Conservation (phyloP, 2,113 vertebrate genomes). For the Heterochromis multidens region DNA sequence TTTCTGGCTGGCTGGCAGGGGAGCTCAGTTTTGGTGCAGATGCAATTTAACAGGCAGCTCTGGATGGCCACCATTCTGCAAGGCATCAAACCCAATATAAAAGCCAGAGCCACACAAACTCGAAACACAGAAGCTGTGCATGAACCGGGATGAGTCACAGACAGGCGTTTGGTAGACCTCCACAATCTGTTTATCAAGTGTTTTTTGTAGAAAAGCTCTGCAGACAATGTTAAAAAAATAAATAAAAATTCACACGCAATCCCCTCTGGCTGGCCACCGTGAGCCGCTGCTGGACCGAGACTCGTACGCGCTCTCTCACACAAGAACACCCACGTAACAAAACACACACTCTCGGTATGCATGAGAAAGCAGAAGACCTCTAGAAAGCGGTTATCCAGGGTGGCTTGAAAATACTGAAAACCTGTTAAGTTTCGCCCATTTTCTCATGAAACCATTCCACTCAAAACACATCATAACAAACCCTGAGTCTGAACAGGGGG, state of each 20-base stretch:
- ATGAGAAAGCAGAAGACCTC: conserved; percentile 29
- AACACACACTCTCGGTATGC: conserved; percentile 19
- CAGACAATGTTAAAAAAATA: conserved; percentile 61
- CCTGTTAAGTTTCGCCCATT: conserved; percentile 12
- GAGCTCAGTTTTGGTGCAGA: conserved; percentile 63
- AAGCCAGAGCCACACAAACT: conserved; percentile 4
- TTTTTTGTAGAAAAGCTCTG: conserved; percentile 65
- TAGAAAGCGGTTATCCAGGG: background rate
- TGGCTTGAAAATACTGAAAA: conserved; percentile 7
- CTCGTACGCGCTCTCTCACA: conserved; percentile 1
- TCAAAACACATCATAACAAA: conserved; percentile 27
- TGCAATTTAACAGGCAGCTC: conserved; percentile 65
- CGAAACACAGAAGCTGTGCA: conserved; percentile 4
- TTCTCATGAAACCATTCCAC: conserved; percentile 13
- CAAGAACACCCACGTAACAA: conserved; percentile 46
- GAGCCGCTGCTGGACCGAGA: conserved; percentile 18
- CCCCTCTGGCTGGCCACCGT: conserved; percentile 46
- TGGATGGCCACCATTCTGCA: conserved; percentile 58
- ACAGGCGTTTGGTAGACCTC: conserved; percentile 9
- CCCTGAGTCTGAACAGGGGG: background rate
- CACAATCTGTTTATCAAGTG: conserved; percentile 72
- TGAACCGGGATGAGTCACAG: conserved; percentile 33
- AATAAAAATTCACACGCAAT: conserved; percentile 63
- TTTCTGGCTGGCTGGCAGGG: conserved; percentile 60
- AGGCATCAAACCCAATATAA: conserved; percentile 47